Percentiles rank a stretch among this genome's conserved stretches.
These are phyloP conservation scores for Oryzias dopingdopingensis DNA, from an alignment of 2,797 vertebrate genomes.

Conservation along the genomic window DNA sequence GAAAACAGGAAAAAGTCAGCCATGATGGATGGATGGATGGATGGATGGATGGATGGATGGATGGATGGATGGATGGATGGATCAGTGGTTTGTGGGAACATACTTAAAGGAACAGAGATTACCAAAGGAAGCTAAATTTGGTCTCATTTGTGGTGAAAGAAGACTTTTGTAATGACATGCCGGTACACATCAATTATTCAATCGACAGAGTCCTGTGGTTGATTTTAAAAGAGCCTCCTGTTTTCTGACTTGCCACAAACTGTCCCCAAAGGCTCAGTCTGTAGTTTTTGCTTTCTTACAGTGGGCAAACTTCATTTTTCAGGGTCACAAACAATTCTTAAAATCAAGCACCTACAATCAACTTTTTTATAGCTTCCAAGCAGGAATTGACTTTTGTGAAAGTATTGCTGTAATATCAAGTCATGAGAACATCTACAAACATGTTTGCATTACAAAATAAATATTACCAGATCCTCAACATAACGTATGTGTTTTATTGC, in stretches of 20 bases:
- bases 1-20: slow-evolving; percentile 15
- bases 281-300: slow-evolving; percentile 8
- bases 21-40: neutral
- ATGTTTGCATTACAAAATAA: too few species aligned
- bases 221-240: slow-evolving; percentile 72
- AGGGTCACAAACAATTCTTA: too few species aligned
- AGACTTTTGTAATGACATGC: slow-evolving; percentile 87
- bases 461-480: too few species aligned
- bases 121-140: slow-evolving; percentile 15
- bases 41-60: slow-evolving; percentile 14
- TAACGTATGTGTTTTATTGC: too few species aligned
- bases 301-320: too few species aligned
- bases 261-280: slow-evolving; percentile 42
- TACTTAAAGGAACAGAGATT: slow-evolving; percentile 8
- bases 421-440: too few species aligned
- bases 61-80: slow-evolving; percentile 7
- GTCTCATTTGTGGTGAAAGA: slow-evolving; percentile 74
- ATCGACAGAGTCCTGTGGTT: slow-evolving; percentile 92
- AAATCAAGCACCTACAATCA: too few species aligned
- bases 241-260: slow-evolving; percentile 78
- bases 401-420: too few species aligned
- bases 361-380: too few species aligned
- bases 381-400: too few species aligned
- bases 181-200: slow-evolving; percentile 95
- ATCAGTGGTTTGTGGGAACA: neutral